Evolutionary conservation across 2,888 invertebrate species (phyloP).

Genomic region (Cryptus armator): DNA sequence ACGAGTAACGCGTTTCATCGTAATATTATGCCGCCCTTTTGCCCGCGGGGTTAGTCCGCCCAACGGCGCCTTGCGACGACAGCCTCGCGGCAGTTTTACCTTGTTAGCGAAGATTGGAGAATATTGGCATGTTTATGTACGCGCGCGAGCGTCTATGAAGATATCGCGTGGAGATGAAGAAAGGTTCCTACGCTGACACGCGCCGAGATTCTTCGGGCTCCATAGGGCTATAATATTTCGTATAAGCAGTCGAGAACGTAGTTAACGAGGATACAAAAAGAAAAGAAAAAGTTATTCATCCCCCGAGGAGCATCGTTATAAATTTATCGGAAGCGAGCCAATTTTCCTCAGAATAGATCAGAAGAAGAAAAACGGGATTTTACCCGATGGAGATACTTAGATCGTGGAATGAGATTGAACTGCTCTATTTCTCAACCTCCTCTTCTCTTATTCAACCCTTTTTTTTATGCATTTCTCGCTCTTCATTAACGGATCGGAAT

Average conservation of each 20-base stretch:
- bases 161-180: conserved; percentile 25
- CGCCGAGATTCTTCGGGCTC: neutral
- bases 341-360: conserved; percentile 40
- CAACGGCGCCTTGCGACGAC: conserved; percentile 33
- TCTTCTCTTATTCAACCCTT: neutral
- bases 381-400: conserved; percentile 12
- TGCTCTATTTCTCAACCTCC: conserved; percentile 27
- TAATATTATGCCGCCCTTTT: conserved; percentile 62
- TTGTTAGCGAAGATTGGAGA: conserved; percentile 78
- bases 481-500: conserved; percentile 63
- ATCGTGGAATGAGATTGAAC: conserved; percentile 41
- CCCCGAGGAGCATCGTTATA: conserved; percentile 15
- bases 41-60: conserved; percentile 7
- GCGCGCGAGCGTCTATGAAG: conserved; percentile 49
- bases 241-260: conserved; percentile 4
- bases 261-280: conserved; percentile 9
- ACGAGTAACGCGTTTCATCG: conserved; percentile 67
- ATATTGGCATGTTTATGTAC: conserved; percentile 76
- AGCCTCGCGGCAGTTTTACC: conserved; percentile 70
- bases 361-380: conserved; percentile 23
- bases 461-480: conserved; percentile 35
- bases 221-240: neutral
- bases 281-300: conserved; percentile 14
- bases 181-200: conserved; percentile 2
- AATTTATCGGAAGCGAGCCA: conserved; percentile 43